Evolutionary conservation across 2,888 invertebrate genomes (phyloP).

Genomic region (Heliconius erato): DNA sequence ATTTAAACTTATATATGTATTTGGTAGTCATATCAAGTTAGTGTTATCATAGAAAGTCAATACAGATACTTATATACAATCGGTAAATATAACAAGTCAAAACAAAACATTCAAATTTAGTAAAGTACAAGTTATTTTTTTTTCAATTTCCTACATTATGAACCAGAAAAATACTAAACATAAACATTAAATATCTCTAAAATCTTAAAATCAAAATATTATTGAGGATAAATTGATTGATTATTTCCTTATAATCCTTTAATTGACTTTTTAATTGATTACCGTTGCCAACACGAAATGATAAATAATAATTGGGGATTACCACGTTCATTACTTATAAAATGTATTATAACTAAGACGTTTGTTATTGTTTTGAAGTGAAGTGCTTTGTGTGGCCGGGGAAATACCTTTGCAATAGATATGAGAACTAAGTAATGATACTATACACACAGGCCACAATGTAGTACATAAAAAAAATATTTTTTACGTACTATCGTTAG

Average conservation of each 20-base stretch:
- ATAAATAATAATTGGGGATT: background rate
- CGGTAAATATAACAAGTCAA: too few relatives aligned
- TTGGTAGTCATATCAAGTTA: too few relatives aligned
- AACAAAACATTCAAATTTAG: too few relatives aligned
- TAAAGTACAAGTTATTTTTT: background rate
- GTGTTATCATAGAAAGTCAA: too few relatives aligned
- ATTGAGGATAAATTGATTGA: conserved; percentile 4
- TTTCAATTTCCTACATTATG: background rate
- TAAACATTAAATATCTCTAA: background rate
- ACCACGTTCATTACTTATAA: background rate
- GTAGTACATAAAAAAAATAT: too few relatives aligned
- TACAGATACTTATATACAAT: too few relatives aligned
- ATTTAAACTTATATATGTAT: too few relatives aligned
- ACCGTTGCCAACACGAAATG: background rate
- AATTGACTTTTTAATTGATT: background rate
- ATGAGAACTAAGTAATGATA: background rate
- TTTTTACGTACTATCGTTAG: too few relatives aligned
- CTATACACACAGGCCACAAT: too few relatives aligned
- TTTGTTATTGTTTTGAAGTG: conserved; percentile 1
- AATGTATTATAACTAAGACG: background rate
- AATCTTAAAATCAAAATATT: background rate
- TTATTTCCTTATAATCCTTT: background rate
- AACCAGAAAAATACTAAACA: background rate
- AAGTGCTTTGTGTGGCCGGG: background rate
- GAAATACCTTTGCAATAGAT: conserved; percentile 3